Evolutionary conservation across 1,140 invertebrate genomes (phyloP).

Genomic region (Drosophila virilis): DNA sequence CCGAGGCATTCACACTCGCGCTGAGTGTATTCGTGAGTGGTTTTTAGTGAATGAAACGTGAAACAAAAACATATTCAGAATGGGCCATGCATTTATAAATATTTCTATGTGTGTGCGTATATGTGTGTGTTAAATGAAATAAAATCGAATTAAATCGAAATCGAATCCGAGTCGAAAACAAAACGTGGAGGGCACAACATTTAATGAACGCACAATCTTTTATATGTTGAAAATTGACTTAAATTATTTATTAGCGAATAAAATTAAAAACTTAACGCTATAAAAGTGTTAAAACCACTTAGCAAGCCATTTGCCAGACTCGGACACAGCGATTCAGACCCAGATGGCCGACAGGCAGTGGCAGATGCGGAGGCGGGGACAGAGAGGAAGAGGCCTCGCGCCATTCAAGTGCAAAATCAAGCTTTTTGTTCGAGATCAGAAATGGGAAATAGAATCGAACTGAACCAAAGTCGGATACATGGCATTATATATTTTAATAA

Average conservation of each 20-base stretch:
- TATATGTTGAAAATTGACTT: conserved; percentile 75
- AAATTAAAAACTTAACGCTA: conserved; percentile 83
- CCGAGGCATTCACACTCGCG: conserved; percentile 32
- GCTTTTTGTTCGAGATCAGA: conserved; percentile 18
- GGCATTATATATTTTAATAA: conserved; percentile 42
- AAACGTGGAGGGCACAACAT: conserved; percentile 49
- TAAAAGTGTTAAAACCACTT: conserved; percentile 84
- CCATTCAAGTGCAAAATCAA: conserved; percentile 12
- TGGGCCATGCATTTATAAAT: conserved; percentile 10
- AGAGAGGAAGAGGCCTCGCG: neutral
- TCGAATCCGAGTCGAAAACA: conserved; percentile 61
- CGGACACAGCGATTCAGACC: conserved; percentile 4
- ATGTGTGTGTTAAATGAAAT: conserved; percentile 24
- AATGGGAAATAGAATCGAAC: conserved; percentile 38
- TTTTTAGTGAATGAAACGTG: conserved; percentile 62
- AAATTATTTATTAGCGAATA: conserved; percentile 84
- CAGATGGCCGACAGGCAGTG: neutral
- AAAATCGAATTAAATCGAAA: conserved; percentile 60
- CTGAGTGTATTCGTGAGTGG: neutral
- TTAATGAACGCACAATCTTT: conserved; percentile 79
- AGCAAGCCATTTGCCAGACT: conserved; percentile 79
- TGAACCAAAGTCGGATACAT: conserved; percentile 4
- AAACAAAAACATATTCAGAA: conserved; percentile 46
- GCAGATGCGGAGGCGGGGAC: no score
- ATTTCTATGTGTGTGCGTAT: neutral